A percentile compares a stretch with the other conserved stretches of the same genome.
phyloP scores from a whole-genome alignment of 2,888 invertebrate species.

The Gymnoscelis rufifasciata region DNA sequence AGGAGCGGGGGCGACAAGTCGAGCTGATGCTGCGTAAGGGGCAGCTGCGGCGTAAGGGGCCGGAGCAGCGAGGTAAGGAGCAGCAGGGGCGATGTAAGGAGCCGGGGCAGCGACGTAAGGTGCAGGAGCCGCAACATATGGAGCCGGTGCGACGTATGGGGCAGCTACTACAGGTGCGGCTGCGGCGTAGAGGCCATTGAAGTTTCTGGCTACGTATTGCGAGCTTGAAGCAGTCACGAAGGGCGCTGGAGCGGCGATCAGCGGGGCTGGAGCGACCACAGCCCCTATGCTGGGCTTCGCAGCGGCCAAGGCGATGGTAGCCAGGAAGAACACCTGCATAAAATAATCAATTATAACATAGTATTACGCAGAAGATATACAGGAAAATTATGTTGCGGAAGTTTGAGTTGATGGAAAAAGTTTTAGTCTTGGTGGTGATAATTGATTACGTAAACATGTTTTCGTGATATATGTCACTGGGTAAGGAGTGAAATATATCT shows the following conservation, averaged over 20 bases:
- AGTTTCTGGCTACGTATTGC: constrained; percentile 40
- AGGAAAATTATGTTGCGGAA: too few species aligned
- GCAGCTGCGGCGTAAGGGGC: constrained; percentile 36
- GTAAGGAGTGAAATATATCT: too few species aligned
- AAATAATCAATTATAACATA: neutral
- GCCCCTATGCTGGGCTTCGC: constrained; percentile 57
- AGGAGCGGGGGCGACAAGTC: constrained; percentile 5
- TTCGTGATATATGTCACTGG: too few species aligned
- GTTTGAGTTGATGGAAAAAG: too few species aligned
- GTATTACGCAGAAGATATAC: neutral
- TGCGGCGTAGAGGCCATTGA: constrained; percentile 46
- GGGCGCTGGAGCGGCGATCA: constrained; percentile 49
- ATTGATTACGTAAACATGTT: too few species aligned
- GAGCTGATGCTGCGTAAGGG: constrained; percentile 33
- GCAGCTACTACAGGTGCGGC: constrained; percentile 81
- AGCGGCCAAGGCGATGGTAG: constrained; percentile 50
- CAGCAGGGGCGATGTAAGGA: constrained; percentile 43
- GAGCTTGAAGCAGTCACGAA: constrained; percentile 55
- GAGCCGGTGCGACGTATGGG: constrained; percentile 79
- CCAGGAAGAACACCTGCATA: constrained; percentile 59
- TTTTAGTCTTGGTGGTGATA: too few species aligned
- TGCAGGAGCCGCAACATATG: constrained; percentile 53
- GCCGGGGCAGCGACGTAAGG: constrained; percentile 41
- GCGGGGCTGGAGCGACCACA: constrained; percentile 69
- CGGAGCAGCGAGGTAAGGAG: constrained; percentile 59